Evolutionary conservation across 2,797 vertebrate species (phyloP).

Genomic region (Pseudomugil tenellus): DNA sequence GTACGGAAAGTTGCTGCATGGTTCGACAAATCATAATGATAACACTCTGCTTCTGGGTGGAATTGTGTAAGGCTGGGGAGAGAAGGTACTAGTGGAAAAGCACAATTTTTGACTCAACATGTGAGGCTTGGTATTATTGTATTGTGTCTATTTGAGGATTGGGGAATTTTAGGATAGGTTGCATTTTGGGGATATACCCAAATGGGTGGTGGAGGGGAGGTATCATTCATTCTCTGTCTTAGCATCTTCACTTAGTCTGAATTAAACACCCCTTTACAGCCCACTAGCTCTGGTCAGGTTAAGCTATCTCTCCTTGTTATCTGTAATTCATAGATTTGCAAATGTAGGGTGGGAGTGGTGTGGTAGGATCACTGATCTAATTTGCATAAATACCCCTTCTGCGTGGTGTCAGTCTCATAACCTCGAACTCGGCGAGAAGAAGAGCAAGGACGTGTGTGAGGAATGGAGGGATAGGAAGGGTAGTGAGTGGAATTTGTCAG

Average conservation of each 20-base stretch:
- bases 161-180: too few relatives aligned
- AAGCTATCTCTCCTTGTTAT: slow-evolving; percentile 41
- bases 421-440: slow-evolving; percentile 39
- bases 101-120: too few relatives aligned
- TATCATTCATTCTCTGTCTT: slow-evolving; percentile 18
- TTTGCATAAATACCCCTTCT: slow-evolving; percentile 77
- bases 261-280: slow-evolving; percentile 57
- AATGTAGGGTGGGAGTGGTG: slow-evolving; percentile 16
- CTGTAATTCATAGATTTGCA: slow-evolving; percentile 64
- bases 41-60: too few relatives aligned
- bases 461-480: slow-evolving; percentile 28
- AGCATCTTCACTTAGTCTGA: slow-evolving; percentile 49
- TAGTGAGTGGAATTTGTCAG: slow-evolving; percentile 60
- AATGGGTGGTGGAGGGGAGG: too few relatives aligned
- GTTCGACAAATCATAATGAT: too few relatives aligned
- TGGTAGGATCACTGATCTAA: slow-evolving; percentile 43
- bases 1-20: too few relatives aligned
- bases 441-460: slow-evolving; percentile 3
- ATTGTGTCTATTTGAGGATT: too few relatives aligned
- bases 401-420: slow-evolving; percentile 53
- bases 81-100: too few relatives aligned
- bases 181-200: too few relatives aligned
- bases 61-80: too few relatives aligned
- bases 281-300: slow-evolving; percentile 44
- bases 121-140: too few relatives aligned